These are phyloP conservation scores for Apistogramma diplotaenia DNA, from an alignment of 2,113 vertebrate species.

Conservation along the genomic window DNA sequence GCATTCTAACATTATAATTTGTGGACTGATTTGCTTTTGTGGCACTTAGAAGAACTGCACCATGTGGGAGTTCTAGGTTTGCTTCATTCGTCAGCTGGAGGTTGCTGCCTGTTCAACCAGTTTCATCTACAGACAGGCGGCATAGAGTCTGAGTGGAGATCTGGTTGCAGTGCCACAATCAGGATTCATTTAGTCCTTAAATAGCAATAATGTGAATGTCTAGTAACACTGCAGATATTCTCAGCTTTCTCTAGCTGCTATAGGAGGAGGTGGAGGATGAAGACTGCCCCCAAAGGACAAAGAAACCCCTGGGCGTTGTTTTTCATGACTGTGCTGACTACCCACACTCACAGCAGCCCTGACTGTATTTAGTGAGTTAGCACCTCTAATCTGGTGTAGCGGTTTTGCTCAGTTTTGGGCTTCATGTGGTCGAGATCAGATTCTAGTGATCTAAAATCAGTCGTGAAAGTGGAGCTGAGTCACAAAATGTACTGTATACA, in stretches of 20 bases:
- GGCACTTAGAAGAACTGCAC: neutral
- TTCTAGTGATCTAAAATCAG: neutral
- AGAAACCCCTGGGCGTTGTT: neutral
- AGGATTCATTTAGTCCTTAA: neutral
- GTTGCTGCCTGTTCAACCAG: neutral
- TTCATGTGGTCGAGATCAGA: neutral
- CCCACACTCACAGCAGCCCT: rapidly evolving
- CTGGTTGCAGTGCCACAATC: neutral
- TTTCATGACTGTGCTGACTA: neutral
- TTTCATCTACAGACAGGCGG: neutral
- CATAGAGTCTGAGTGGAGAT: neutral
- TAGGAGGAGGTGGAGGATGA: slow-evolving; percentile 12
- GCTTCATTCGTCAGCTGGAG: neutral
- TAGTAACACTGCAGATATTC: neutral
- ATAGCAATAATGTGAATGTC: neutral
- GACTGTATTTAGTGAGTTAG: neutral
- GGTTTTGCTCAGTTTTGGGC: rapidly evolving
- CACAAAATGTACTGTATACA: neutral
- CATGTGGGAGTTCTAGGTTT: neutral
- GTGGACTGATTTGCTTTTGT: neutral
- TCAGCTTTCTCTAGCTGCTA: neutral
- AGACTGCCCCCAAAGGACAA: neutral
- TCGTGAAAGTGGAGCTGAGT: too few species aligned
- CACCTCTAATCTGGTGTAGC: neutral
- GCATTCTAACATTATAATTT: neutral